Evolutionary conservation across 2,113 vertebrate genomes (phyloP), one percentile per base, ranked within the genome.

Genomic region (Raja brachyura): DNA sequence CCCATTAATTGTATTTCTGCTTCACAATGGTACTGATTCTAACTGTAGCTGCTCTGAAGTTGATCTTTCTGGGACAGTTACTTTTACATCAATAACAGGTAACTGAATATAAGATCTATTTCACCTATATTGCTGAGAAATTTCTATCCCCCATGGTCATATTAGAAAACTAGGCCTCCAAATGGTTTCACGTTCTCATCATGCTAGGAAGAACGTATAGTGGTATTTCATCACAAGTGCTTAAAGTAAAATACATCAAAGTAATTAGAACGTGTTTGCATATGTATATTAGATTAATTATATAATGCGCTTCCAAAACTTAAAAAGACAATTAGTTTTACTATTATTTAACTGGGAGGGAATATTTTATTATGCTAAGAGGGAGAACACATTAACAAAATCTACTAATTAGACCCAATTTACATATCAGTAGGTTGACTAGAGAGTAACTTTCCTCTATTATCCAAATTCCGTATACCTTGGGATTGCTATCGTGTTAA

Each of bases 391-490:
- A 92, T 92, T 92, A 92, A 92, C 90, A 92, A 73, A 92, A 73
- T 74, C 33, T 73, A 73, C 90, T 92, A 92, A 92, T 92, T 92
- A 92, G 90, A 73, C 90, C 33, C 39, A 92, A 92, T 92, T 92
- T 92, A 92, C 90, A 92, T 92, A 73, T 92, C 90, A 92, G 90
- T 92, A 54, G 66, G 68, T 73, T 73, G 90, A 92, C 70, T 92
- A 74, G 66, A 73, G 68, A 73, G 33, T 73, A 74, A 92, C 20
- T 73, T 92, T 92, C 20, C 68, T 90, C 68, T 73, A 48, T 74
- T 73, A 92, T 68, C 48, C 90, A 74, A 54, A 92, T 92, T 33
- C 22, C 68, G 39, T 92, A 73, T 92, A 73, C 90, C 90, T 73
- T 73, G 90, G 90, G 90, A 92, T 92, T 92, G 48, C 90, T 92